Base-by-base conservation (phyloP, 2,113 vertebrate species). In the Oreochromis aureus region DNA sequence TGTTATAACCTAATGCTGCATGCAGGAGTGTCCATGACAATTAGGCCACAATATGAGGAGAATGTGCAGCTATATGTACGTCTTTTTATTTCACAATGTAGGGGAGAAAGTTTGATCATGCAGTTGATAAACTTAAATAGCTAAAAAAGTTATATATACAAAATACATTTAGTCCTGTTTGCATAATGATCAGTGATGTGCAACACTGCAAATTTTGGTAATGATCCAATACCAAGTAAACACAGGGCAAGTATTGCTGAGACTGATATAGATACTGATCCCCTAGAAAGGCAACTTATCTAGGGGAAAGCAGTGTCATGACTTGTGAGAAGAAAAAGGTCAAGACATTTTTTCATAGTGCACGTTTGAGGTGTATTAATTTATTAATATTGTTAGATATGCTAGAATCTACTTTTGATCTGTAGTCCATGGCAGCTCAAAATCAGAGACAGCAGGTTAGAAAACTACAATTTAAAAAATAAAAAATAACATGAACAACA, bases 321-420 rank as follows among this genome's bases (percentile, higher is more conserved):
- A 36, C 59, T 63, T 63, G 1, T 36, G 59, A 63, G 2, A 66
- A 36, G 61, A 66, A 66, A n/a, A 10, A 66, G 59, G 61, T 10
- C n/a, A 18, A 39, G 3, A 66, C 10, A 66, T n/a, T 66, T 66
- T 39, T 66, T 66, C 34, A 66, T 39, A 0, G 34, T 39, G 61
- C 10, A 66, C 6, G 0, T 66, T 66, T 66, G 61, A 66, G 32
- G 32, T 66, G 39, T 39, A 66, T 66, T 39, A 0, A 66, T 39
- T 66, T 66, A 36, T 66, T 66, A 39, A 39, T n/a, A n/a, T 66
- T 39, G 18, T n/a, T 66, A 66, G 18, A 66, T 66, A 66, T 66
- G 6, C 32, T 5, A 39, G 32, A 66, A 66, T 66, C 10, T n/a
- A 39, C 32, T 39, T n/a, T 66, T 39, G 18, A 66, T 39, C 61